Conservation (phyloP, 2,113 vertebrate species). For the Malurus cyaneus region DNA sequence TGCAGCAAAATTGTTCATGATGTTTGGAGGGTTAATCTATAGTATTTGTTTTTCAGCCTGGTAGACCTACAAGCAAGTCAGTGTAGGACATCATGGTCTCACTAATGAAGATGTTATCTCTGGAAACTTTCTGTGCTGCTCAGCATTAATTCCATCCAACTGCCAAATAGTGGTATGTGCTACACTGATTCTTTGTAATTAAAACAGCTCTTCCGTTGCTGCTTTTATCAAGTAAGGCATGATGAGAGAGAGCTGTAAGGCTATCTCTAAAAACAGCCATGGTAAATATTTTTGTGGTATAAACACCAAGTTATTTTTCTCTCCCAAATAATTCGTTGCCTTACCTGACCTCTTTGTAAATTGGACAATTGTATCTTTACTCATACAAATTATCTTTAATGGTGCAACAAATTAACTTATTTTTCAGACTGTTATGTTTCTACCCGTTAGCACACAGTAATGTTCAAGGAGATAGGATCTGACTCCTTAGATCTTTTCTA, state of each 20-base stretch:
- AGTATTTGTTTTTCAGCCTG: background rate
- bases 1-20: background rate
- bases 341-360: background rate
- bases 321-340: background rate
- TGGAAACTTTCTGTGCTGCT: background rate
- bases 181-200: constrained; percentile 57
- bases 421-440: background rate
- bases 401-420: background rate
- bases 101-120: constrained; percentile 17
- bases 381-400: background rate
- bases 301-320: constrained; percentile 13
- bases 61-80: background rate
- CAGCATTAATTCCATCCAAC: constrained; percentile 18
- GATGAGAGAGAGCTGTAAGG: background rate
- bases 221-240: background rate
- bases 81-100: background rate
- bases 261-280: constrained; percentile 20
- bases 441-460: background rate
- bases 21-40: background rate
- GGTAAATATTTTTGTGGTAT: constrained; percentile 28
- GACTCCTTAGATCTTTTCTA: background rate
- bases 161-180: background rate
- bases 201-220: constrained; percentile 56
- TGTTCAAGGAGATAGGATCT: background rate
- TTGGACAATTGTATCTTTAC: background rate